phyloP scores from a whole-genome alignment of 2,888 invertebrate species.

The Heterodera filipjevi region DNA sequence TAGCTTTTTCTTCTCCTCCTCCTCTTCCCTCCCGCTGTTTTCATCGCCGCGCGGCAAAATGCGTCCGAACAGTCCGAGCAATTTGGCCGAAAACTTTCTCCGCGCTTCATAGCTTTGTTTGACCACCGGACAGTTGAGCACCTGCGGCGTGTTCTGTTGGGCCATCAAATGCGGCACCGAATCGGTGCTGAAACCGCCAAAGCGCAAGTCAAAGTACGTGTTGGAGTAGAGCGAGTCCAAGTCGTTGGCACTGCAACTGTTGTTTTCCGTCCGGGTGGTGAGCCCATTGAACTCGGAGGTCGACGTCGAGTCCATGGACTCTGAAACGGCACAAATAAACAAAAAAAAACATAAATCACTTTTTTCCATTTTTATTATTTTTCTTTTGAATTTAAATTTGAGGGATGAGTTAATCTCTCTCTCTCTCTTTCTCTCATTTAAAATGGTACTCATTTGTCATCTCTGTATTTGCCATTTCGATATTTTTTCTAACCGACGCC shows the following conservation, averaged over 20 bases:
- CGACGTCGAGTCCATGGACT: constrained; percentile 42
- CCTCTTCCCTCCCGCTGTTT: neutral
- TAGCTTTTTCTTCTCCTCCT: constrained; percentile 8
- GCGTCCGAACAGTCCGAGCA: constrained; percentile 14
- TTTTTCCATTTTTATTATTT: too few relatives aligned
- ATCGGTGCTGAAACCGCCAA: constrained; percentile 44
- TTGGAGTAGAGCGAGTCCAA: constrained; percentile 57
- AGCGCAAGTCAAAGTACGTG: constrained; percentile 57
- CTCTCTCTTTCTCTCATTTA: neutral
- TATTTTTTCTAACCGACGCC: constrained; percentile 10
- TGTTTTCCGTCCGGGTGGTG: constrained; percentile 22
- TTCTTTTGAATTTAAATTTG: neutral
- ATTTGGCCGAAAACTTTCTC: constrained; percentile 26
- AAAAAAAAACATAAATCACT: too few relatives aligned
- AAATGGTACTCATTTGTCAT: neutral
- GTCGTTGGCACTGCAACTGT: constrained; percentile 46
- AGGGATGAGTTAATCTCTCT: neutral
- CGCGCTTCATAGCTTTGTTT: neutral
- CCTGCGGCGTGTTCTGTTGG: constrained; percentile 33
- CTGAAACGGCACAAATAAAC: constrained; percentile 15
- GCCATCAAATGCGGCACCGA: constrained; percentile 45
- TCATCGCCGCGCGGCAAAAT: neutral
- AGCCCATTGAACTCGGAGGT: constrained; percentile 32
- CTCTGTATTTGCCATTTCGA: neutral
- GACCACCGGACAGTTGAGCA: neutral